A percentile compares a stretch with the other conserved stretches of the same genome.
phyloP scores from a whole-genome alignment of 2,888 invertebrate species.

The Therioaphis trifolii region DNA sequence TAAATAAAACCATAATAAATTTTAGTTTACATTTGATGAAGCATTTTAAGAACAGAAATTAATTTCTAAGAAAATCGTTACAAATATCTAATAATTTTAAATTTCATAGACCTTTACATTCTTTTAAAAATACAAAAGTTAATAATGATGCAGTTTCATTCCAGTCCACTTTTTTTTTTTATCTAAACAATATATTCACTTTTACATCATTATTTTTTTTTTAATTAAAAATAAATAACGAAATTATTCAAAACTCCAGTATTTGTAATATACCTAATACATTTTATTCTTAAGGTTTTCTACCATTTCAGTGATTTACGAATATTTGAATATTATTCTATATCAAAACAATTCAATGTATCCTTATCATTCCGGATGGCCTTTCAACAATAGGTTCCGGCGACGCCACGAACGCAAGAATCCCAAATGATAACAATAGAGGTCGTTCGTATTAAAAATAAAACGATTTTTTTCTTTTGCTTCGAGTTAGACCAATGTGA shows the following conservation, averaged over 20 bases:
- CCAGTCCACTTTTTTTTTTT: background rate
- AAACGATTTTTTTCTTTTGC: background rate
- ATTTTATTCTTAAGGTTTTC: background rate
- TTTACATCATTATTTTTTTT: background rate
- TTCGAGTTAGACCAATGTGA: background rate
- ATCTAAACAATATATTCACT: background rate
- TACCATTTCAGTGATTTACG: background rate
- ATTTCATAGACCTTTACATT: background rate
- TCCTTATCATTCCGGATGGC: background rate
- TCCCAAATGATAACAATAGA: slow-evolving; percentile 15
- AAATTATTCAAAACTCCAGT: background rate
- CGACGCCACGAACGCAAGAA: background rate
- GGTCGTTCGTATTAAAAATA: background rate
- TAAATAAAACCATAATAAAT: too few relatives aligned
- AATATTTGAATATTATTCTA: background rate
- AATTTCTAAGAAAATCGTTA: background rate
- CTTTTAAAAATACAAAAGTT: background rate
- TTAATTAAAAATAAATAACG: background rate
- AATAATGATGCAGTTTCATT: background rate
- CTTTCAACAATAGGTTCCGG: slow-evolving; percentile 16
- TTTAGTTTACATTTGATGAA: background rate
- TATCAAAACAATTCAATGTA: slow-evolving; percentile 24
- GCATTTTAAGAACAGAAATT: background rate
- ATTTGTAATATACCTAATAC: too few relatives aligned
- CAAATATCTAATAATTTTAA: background rate